phyloP scores from a whole-genome alignment of 2,113 vertebrate genomes.

The Austrofundulus limnaeus region DNA sequence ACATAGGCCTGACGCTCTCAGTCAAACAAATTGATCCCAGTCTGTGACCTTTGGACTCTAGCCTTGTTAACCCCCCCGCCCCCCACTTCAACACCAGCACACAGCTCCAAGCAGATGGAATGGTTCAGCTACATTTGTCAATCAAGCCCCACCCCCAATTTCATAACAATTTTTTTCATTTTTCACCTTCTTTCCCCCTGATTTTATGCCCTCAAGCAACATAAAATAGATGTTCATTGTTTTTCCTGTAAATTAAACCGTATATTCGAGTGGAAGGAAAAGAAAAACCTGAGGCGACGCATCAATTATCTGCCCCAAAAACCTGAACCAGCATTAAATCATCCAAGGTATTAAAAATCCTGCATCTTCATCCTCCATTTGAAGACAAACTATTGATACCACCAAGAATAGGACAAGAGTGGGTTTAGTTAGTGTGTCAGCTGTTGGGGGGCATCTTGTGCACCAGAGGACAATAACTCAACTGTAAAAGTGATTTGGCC shows the following conservation, averaged over 20 bases:
- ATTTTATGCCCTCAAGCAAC: conserved; percentile 13
- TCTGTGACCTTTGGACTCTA: conserved; percentile 69
- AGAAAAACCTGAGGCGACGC: conserved; percentile 3
- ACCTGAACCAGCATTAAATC: conserved; percentile 11
- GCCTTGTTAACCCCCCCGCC: conserved; percentile 50
- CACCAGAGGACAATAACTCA: conserved; percentile 27
- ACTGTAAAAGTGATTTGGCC: conserved; percentile 41
- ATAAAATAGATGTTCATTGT: conserved; percentile 35
- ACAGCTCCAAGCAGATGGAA: conserved; percentile 65
- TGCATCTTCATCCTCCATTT: no score
- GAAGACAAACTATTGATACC: no score
- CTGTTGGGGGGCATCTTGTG: conserved; percentile 22
- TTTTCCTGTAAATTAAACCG: conserved; percentile 28
- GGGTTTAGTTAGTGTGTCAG: conserved; percentile 3
- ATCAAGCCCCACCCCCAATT: no score
- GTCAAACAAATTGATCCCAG: conserved; percentile 69
- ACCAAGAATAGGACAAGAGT: background rate
- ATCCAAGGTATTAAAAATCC: conserved; percentile 1
- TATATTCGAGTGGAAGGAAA: background rate
- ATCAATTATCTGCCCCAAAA: conserved; percentile 45
- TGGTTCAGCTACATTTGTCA: conserved; percentile 41
- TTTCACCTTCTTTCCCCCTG: background rate
- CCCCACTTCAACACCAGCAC: conserved; percentile 28
- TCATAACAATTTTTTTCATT: no score
- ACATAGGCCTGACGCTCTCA: conserved; percentile 27